Base-by-base conservation (phyloP, 2,888 invertebrate species). In the Sarcophaga caerulescens region DNA sequence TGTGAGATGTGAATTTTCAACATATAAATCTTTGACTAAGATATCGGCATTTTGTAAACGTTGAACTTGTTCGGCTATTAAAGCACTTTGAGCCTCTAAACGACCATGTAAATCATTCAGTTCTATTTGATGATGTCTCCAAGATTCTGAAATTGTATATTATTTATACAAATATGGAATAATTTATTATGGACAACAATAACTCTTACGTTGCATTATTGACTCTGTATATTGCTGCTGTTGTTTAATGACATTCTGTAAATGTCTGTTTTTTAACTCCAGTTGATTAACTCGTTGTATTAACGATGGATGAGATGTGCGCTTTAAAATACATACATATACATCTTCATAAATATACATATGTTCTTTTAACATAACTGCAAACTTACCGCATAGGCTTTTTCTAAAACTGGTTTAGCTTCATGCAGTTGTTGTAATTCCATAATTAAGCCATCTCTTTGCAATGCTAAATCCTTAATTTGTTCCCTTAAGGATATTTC, bases 1-100 rank as follows among this genome's bases (percentile, higher is more conserved):
- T 83, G 95, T 94, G 83, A 97, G 94, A 92, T 96, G 96, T 77
- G 97, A 96, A 94, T 97, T 97, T 93, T 97, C 97, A 74, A 97
- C 95, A 93, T 96, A 97, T 85, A 98, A 94, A 90, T 97, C 97
- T 93, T 97, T 96, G 25, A 97, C 96, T 68, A 97, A 94, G 89
- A 96, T 92, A 92, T 97, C 97, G 19, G 96, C 95, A 90, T 95
- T 95, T 60, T 96, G 95, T 82, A 97, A 94, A 88, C 96, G 95
- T 90, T 96, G 96, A 77, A 94, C 93, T 93, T 96, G 94, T 85
- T 93, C 92, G 87, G 93, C 91, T 92, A 94, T 89, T 91, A 94
- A 88, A 90, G 93, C 91, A 89, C 93, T 89, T 91, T 94, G 92
- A 35, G 94, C 93, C 85, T 94, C 94, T 86, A 94, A 91, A n/a